phyloP scores from a whole-genome alignment of 2,113 vertebrate genomes.

The Oreotrochilus melanogaster region DNA sequence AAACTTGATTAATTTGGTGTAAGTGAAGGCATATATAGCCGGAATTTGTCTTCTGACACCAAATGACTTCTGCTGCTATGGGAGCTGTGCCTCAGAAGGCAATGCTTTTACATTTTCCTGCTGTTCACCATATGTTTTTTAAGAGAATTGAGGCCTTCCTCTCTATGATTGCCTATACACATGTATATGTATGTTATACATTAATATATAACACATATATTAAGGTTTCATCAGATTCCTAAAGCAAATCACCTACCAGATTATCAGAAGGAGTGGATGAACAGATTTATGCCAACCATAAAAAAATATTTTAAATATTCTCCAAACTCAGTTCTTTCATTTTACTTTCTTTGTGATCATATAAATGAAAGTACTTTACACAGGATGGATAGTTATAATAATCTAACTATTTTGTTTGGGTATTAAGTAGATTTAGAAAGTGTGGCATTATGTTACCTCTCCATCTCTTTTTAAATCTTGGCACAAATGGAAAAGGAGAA shows the following conservation, averaged over 20 bases:
- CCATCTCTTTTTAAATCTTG: background rate
- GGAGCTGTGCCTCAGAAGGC: background rate
- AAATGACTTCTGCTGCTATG: background rate
- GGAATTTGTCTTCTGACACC: background rate
- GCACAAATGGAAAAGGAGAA: background rate
- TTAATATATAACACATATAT: background rate
- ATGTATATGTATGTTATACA: fast-evolving
- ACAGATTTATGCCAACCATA: background rate
- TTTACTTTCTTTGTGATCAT: background rate
- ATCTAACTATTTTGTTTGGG: background rate
- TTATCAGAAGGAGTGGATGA: background rate
- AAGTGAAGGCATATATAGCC: background rate
- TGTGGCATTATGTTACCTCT: background rate
- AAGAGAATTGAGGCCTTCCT: background rate
- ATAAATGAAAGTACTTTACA: background rate
- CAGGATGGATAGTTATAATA: background rate
- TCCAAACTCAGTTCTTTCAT: background rate
- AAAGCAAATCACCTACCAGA: background rate
- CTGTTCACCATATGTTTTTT: background rate
- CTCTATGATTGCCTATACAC: background rate
- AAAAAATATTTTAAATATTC: background rate
- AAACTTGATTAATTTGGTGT: background rate
- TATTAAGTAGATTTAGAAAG: background rate
- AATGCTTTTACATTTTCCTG: background rate
- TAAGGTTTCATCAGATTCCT: background rate